phyloP scores from a whole-genome alignment of 1,140 invertebrate genomes.

The Sitobion miscanthi region DNA sequence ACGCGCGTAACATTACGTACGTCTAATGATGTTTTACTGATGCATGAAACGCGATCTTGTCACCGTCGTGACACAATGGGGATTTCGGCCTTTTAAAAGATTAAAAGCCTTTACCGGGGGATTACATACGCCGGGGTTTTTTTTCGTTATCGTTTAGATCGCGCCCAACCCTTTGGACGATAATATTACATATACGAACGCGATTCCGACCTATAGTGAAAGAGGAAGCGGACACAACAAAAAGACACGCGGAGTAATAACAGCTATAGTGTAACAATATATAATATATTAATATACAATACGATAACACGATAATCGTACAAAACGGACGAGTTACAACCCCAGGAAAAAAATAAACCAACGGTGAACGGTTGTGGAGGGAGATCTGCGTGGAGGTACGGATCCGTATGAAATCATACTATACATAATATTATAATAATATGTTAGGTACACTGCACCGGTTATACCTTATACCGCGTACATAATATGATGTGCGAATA shows the following conservation, averaged over 20 bases:
- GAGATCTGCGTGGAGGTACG: neutral
- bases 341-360: neutral
- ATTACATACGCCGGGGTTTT: neutral
- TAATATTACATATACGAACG: neutral
- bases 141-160: constrained; percentile 49
- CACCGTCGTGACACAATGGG: constrained; percentile 32
- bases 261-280: neutral
- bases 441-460: neutral
- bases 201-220: neutral
- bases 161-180: neutral
- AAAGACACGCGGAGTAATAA: neutral
- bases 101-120: constrained; percentile 53
- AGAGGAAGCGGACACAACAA: neutral
- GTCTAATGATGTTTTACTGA: constrained; percentile 53
- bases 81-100: constrained; percentile 55
- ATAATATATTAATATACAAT: neutral
- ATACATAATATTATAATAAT: neutral
- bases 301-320: constrained; percentile 27
- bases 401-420: neutral
- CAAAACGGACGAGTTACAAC: neutral
- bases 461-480: neutral
- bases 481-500: neutral
- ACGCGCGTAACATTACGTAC: neutral
- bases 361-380: neutral
- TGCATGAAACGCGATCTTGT: constrained; percentile 55